Percentiles rank a stretch among this genome's conserved stretches.
These are phyloP conservation scores for Hyposmocoma kahamanoa DNA, from an alignment of 1,140 invertebrate species.

Conservation along the genomic window DNA sequence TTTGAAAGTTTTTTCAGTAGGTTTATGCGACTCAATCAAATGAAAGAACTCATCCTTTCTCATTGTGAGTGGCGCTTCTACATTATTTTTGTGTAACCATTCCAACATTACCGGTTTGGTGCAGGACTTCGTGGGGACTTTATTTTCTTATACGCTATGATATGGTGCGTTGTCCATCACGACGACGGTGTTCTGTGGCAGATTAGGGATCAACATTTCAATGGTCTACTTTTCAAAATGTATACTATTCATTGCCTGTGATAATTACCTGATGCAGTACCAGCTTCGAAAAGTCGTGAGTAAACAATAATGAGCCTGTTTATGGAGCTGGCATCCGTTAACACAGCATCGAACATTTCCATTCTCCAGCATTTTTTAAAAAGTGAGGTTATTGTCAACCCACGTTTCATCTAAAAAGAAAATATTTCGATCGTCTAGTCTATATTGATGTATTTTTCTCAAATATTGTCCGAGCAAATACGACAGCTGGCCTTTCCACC, in stretches of 20 bases:
- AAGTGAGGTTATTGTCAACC: too few species aligned
- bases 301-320: too few species aligned
- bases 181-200: neutral
- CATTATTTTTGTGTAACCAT: slow-evolving; percentile 18
- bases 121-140: slow-evolving; percentile 18
- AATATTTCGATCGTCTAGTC: too few species aligned
- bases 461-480: too few species aligned
- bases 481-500: too few species aligned
- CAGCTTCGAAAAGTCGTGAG: too few species aligned
- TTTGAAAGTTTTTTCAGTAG: slow-evolving; percentile 9
- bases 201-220: neutral
- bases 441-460: too few species aligned
- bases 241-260: neutral
- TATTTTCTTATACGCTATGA: slow-evolving; percentile 15
- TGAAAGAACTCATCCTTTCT: slow-evolving; percentile 20
- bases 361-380: too few species aligned
- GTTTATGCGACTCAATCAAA: slow-evolving; percentile 8
- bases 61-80: slow-evolving; percentile 8
- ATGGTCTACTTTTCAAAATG: neutral
- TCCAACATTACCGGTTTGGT: slow-evolving; percentile 22
- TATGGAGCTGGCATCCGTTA: too few species aligned
- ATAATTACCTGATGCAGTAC: too few species aligned
- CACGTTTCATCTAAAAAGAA: too few species aligned
- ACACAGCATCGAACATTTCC: too few species aligned
- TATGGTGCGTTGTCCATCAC: slow-evolving; percentile 18